Evolutionary conservation across 2,888 invertebrate species (phyloP), one percentile per base, ranked within the genome.

Genomic region (Megamerina dolium): DNA sequence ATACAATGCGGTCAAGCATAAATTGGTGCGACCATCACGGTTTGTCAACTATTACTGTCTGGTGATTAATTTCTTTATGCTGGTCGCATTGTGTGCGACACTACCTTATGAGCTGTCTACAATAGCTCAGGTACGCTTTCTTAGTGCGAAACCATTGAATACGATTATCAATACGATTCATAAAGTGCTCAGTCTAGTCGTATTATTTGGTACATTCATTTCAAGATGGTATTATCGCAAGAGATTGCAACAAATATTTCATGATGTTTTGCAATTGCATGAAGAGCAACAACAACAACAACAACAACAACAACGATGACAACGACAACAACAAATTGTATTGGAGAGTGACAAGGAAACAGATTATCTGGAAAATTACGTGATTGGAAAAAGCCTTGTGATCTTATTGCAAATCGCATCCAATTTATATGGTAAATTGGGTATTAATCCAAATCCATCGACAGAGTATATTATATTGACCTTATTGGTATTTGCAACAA

Each of bases 361-460:
- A 5, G 17, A 10, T 10, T 37, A 9, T 29, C n/a, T n/a, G n/a
- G 2, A 33, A 4, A 40, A 33, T 12, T 32, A n/a, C 21, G 21
- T 40, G 9, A 40, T 40, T 16, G 40, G 23, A 20, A 40, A 40
- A 23, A 33, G 16, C 17, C 2, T 40, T 21, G 23, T 40, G 23
- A 26, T 32, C 10, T 23, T 40, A 3, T 18, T 40, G n/a, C 40
- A 40, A 17, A 10, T 8, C 10, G 26, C 13, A 5, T 40, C 40
- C 1, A 23, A 10, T 9, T n/a, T 40, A 8, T 5, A 17, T 10
- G 33, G 23, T 1, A 40, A 40, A n/a, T n/a, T 40, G 20, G 26
- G 33, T 17, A 17, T 32, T 8, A 33, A 40, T 33, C 26, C 40
- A 31, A 17, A 40, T 40, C 33, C 40, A 2, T 21, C 40, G 23